Evolutionary conservation across 2,113 vertebrate species (phyloP), one percentile per base, ranked within the genome.

Genomic region (Dolichallabes microphthalmus): DNA sequence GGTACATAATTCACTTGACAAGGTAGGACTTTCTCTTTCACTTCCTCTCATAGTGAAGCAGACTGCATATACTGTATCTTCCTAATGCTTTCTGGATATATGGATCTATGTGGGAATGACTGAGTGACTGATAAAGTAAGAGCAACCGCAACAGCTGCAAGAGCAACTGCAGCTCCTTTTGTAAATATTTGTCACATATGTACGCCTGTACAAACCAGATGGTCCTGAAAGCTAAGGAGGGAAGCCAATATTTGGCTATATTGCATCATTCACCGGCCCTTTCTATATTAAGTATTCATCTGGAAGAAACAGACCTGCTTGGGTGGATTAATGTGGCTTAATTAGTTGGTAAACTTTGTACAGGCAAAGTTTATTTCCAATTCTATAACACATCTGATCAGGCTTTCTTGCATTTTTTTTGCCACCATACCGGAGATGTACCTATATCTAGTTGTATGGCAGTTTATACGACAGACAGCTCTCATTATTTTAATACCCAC

Each of bases 131-230:
- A 39, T 30, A 55, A 27, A 68, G 25, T 66, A 61, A 66, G n/a
- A 85, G 74, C 66, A 30, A 79, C 61, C 25, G 30, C 63, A 45
- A 12, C 61, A 79, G 75, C 63, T 68, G 75, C 63, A 58, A 39
- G 12, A 73, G 53, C 58, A 57, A 35, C 55, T 25, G 76, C 32
- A 82, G 66, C 52, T 58, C 22, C 50, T 1, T 85, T 76, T 87
- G 39, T 66, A 82, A 84, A 68, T 77, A 85, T 87, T 85, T 87
- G 77, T 61, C 61, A 27, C 35, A 45, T 27, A 68, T 83, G 19
- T 32, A 87, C 3, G 77, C 82, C 80, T 50, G 17, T 50, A 35
- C 39, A 78, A 84, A 84, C 74, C 83, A 84, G 25, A 76, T 63
- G 17, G 35, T 20, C 35, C 35, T 52, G 82, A 75, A 83, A 53